phyloP scores from a whole-genome alignment of 1,140 invertebrate genomes.

The Diabrotica undecimpunctata region DNA sequence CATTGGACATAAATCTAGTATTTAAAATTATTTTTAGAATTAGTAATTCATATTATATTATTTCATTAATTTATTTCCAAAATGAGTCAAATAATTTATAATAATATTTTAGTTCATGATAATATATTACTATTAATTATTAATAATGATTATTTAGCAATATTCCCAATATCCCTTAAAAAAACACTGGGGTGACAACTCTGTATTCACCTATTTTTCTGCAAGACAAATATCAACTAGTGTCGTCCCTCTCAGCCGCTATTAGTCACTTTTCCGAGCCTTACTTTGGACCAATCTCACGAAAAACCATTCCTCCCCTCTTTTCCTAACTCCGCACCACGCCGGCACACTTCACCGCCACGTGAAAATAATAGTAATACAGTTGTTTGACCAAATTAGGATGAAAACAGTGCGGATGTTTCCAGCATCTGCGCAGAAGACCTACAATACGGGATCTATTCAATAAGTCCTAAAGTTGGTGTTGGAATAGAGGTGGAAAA shows the following conservation, averaged over 20 bases:
- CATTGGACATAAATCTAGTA: no score
- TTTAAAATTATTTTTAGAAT: no score
- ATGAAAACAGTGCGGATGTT: slow-evolving; percentile 25
- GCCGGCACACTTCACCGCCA: background rate
- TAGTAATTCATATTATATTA: no score
- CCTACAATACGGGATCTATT: slow-evolving; percentile 30
- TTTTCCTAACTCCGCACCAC: background rate
- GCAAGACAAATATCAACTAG: background rate
- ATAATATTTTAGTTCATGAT: no score
- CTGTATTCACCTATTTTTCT: no score
- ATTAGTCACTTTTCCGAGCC: background rate
- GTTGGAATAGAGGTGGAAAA: slow-evolving; percentile 28
- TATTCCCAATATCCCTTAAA: no score
- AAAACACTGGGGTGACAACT: no score
- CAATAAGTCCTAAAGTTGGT: slow-evolving; percentile 34
- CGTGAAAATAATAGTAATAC: slow-evolving; percentile 21
- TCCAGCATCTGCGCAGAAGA: slow-evolving; percentile 29
- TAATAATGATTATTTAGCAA: no score
- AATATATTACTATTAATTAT: no score
- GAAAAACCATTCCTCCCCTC: background rate
- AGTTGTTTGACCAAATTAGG: slow-evolving; percentile 29
- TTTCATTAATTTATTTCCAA: no score
- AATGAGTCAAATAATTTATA: no score
- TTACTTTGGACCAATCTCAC: background rate
- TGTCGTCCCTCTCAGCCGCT: background rate